Base-by-base conservation (phyloP, 2,113 vertebrate species). In the Apus apus region DNA sequence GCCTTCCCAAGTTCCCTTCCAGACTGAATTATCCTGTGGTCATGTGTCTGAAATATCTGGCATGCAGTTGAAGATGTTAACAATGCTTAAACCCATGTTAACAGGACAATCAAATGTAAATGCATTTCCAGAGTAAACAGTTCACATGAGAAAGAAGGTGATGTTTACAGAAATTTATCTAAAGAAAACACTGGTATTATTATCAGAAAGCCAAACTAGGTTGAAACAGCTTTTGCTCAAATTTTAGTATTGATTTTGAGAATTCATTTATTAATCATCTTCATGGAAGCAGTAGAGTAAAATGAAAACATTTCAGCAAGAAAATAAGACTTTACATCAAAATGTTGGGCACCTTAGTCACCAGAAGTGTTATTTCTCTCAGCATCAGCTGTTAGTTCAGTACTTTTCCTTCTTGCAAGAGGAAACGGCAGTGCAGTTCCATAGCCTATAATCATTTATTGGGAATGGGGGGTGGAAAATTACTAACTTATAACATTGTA, bases 401-500 rank as follows among this genome's bases (percentile, higher is more conserved):
- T 67, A 18, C 11, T 38, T 71, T 43, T 53, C 51, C 81, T 50
- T 78, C 61, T 76, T 90, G 40, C 57, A 60, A 46, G 54, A 68
- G 15, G 5, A 87, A 81, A 50, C 57, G 32, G 36, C 45, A 64
- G 8, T 48, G 32, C 40, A 45, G 21, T 72, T 85, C 27, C 84
- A 54, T 73, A 88, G 84, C 70, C 29, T 77, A 2, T 60, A 74
- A 85, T 92, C 53, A n/a, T 75, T 92, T 88, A 61, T 53, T 0
- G 1, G 43, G 26, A 14, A 23, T 84, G 81, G 51, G 51, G 56
- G 65, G 32, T 78, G 76, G 82, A 85, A 90, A 88, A 66, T 70
- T 36, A 95, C 85, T 85, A 76, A 74, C 15, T 96, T 91, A 48
- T 54, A 43, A 77, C 51, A 40, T 29, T 23, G 32, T 80, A 87